Conservation (phyloP, 2,888 invertebrate species). For the Ochropleura leucogaster region DNA sequence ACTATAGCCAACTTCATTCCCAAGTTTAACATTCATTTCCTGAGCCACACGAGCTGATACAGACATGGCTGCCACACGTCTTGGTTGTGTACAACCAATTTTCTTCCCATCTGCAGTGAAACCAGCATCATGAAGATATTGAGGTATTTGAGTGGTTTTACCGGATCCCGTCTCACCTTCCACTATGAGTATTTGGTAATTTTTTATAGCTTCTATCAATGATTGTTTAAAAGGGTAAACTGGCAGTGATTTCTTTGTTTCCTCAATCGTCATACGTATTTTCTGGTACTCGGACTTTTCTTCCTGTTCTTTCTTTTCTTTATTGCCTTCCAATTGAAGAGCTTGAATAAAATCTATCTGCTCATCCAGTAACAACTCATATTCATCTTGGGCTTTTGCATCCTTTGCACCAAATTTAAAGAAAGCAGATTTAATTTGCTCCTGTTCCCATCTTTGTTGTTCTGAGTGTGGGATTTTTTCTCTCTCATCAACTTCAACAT, state of each 20-base stretch:
- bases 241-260: slow-evolving; percentile 97
- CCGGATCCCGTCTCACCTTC: slow-evolving; percentile 99
- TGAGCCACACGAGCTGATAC: slow-evolving; percentile 99
- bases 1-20: slow-evolving; percentile 96
- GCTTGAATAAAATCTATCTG: slow-evolving; percentile 99
- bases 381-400: slow-evolving; percentile 94
- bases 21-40: slow-evolving; percentile 99
- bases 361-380: slow-evolving; percentile 98
- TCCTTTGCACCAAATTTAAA: slow-evolving; percentile 98
- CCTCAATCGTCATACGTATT: slow-evolving; percentile 95
- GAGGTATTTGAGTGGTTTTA: slow-evolving; percentile 99
- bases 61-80: slow-evolving; percentile 99
- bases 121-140: slow-evolving; percentile 98
- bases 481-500: slow-evolving; percentile 96
- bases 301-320: slow-evolving; percentile 90
- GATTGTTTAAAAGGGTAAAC: slow-evolving; percentile 97
- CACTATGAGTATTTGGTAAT: slow-evolving; percentile 97
- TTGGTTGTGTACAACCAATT: slow-evolving; percentile 99
- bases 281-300: slow-evolving; percentile 92
- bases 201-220: slow-evolving; percentile 97
- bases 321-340: slow-evolving; percentile 94
- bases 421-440: slow-evolving; percentile 97
- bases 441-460: slow-evolving; percentile 99
- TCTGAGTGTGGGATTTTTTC: slow-evolving; percentile 96
- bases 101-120: slow-evolving; percentile 95